Conservation (phyloP, 2,113 vertebrate genomes). For the Mesembrinibis cayennensis region DNA sequence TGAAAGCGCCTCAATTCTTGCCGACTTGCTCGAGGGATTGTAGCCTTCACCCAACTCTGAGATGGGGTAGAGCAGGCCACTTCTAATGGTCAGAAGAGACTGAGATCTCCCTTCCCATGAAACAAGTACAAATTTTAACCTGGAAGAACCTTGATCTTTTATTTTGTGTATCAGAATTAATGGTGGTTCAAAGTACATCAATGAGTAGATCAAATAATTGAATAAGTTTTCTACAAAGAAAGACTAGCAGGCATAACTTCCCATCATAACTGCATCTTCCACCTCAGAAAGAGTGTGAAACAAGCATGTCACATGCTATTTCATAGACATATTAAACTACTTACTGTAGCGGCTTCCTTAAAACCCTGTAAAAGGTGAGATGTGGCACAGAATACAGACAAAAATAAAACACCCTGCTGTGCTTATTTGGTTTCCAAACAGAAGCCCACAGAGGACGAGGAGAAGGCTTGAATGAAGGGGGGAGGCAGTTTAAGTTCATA, state of each 20-base stretch:
- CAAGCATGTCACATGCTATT: not conserved
- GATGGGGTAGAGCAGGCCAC: not conserved
- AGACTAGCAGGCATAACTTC: not conserved
- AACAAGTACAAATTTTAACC: not conserved
- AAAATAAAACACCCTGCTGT: not conserved
- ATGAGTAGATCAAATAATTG: not conserved
- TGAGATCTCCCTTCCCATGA: not conserved
- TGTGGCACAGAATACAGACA: not conserved
- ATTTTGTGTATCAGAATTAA: not conserved
- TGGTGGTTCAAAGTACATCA: not conserved
- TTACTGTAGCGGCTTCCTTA: not conserved
- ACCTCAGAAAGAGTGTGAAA: not conserved
- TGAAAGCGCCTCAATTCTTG: not conserved
- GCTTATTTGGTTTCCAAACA: not conserved
- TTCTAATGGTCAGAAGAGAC: not conserved
- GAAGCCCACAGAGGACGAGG: not conserved
- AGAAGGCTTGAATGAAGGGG: not conserved
- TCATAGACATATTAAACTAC: not conserved
- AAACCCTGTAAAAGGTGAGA: not conserved
- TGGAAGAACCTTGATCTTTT: not conserved
- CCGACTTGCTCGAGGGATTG: rapidly evolving
- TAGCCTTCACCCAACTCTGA: not conserved
- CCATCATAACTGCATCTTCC: not conserved
- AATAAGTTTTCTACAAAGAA: not conserved
- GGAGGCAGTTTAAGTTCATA: not conserved